These are phyloP conservation scores for Bucco capensis DNA, from an alignment of 2,113 vertebrate genomes.

Conservation along the genomic window DNA sequence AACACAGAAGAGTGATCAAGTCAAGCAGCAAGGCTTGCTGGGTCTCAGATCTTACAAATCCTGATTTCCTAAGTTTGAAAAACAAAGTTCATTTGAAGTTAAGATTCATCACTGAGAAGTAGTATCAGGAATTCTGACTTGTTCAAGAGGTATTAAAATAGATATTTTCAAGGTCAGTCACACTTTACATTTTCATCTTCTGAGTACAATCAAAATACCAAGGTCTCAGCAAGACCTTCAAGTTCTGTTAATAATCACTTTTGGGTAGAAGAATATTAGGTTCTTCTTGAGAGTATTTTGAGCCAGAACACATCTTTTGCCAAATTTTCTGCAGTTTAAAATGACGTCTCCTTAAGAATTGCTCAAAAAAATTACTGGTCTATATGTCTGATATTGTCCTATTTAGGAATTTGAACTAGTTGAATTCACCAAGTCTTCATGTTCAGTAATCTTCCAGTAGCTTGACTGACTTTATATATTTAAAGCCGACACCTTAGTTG, in stretches of 20 bases:
- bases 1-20: neutral
- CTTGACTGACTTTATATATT: neutral
- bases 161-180: neutral
- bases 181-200: neutral
- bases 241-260: neutral
- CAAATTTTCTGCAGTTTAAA: neutral
- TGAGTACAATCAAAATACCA: neutral
- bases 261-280: neutral
- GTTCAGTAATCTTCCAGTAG: neutral
- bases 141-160: neutral
- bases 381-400: neutral
- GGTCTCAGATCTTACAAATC: neutral
- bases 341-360: neutral
- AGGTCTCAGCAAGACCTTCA: neutral
- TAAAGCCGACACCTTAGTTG: neutral
- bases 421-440: neutral
- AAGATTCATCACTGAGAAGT: neutral
- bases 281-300: neutral
- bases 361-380: neutral
- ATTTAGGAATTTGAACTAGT: neutral
- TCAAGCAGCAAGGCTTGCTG: neutral
- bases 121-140: neutral
- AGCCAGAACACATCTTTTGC: neutral
- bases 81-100: neutral
- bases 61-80: neutral